Base-by-base conservation (phyloP, 2,888 invertebrate genomes). In the Cantharis nigra region DNA sequence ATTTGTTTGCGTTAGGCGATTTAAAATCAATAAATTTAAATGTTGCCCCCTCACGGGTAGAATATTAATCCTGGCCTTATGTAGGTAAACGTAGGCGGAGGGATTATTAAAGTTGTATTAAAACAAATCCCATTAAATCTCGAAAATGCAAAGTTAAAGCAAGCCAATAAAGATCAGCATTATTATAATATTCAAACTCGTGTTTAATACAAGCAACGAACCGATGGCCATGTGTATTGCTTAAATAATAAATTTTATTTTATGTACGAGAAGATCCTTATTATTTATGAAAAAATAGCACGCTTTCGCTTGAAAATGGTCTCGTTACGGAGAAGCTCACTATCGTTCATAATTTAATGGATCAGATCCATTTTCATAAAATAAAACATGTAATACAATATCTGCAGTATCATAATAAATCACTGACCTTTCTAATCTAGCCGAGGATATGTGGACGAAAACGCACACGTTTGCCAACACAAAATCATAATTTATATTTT, bases 381-480 rank as follows among this genome's bases (percentile, higher is more conserved):
- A 74, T 74, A 70, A 74, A 74, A 74, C 62, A 63, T 70, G 70
- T 70, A 74, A 74, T 74, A 74, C 74, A 70, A 75, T 74, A 74
- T 75, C 75, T 70, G 70, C 71, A 75, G 75, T 71, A 75, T 71
- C 67, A 71, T 71, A 75, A 71, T 75, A 75, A 75, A 75, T 75
- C 75, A 75, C 69, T 69, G 71, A 72, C 75, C 71, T 67, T 63
- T 49, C 28, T 67, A 72, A 75, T 75, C 65, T 75, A 71, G 18
- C 71, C n/a, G 69, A 65, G 71, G 26, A 65, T 33, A 67, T 20
- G 63, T 16, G 67, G 63, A 23, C 23, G 63, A 28, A 67, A 69
- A 70, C 65, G 71, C 65, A 71, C 67, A 75, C 75, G 74, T 71
- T 75, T 71, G 75, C 71, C 75, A 75, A 75, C 65, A 69, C 67